phyloP scores from a whole-genome alignment of 2,797 vertebrate species.

The Borostomias antarcticus region DNA sequence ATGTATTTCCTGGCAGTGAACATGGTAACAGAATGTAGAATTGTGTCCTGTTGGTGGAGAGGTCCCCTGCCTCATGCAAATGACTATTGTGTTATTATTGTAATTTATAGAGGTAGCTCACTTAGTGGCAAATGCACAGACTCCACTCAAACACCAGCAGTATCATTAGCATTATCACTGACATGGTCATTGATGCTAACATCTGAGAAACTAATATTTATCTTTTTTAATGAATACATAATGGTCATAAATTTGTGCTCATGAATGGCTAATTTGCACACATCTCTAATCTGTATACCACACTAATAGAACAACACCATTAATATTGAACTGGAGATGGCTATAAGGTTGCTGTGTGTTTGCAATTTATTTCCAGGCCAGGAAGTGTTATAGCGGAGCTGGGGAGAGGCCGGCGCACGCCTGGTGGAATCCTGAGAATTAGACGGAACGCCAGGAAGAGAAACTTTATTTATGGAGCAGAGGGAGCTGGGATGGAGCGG shows the following conservation, averaged over 20 bases:
- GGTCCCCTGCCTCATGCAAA: slow-evolving; percentile 50
- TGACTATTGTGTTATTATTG: slow-evolving; percentile 41
- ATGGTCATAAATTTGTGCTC: slow-evolving; percentile 47
- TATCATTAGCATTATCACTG: slow-evolving; percentile 49
- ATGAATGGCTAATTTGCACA: slow-evolving; percentile 44
- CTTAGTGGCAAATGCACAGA: slow-evolving; percentile 44
- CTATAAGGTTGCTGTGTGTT: slow-evolving; percentile 64
- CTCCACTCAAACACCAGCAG: slow-evolving; percentile 36
- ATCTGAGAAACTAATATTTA: slow-evolving; percentile 21
- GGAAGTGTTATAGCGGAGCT: slow-evolving; percentile 56
- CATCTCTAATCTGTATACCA: slow-evolving; percentile 16
- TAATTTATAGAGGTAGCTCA: slow-evolving; percentile 9
- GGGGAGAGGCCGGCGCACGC: slow-evolving; percentile 50
- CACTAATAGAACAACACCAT: slow-evolving; percentile 66
- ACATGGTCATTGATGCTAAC: slow-evolving; percentile 42
- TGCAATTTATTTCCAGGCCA: slow-evolving; percentile 62
- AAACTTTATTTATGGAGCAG: slow-evolving; percentile 70
- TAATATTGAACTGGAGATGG: slow-evolving; percentile 59
- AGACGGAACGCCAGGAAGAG: slow-evolving; percentile 67
- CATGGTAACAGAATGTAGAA: not conserved
- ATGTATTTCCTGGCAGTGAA: slow-evolving; percentile 29
- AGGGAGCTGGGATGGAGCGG: slow-evolving; percentile 63
- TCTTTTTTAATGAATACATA: slow-evolving; percentile 49
- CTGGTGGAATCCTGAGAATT: slow-evolving; percentile 73
- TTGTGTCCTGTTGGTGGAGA: slow-evolving; percentile 17